Conservation (phyloP, 2,888 invertebrate species). For the Shargacucullia verbasci region DNA sequence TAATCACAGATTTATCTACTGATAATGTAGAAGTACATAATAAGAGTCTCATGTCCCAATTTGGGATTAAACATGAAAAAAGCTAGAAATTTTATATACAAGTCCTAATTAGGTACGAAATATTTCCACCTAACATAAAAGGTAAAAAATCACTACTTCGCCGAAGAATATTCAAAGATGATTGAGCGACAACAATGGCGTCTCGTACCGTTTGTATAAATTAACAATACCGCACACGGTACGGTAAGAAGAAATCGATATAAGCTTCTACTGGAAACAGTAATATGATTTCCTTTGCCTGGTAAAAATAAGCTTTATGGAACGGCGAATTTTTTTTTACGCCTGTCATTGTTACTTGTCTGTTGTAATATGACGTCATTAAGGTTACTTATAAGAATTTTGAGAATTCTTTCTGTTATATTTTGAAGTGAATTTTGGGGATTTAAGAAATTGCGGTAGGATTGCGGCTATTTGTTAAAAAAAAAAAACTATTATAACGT, state of each 20-base stretch:
- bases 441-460: too few species aligned
- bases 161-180: conserved; percentile 43
- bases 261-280: conserved; percentile 60
- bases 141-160: conserved; percentile 23
- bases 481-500: too few species aligned
- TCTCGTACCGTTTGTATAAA: conserved; percentile 55
- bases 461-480: too few species aligned
- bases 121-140: conserved; percentile 10
- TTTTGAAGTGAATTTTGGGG: too few species aligned
- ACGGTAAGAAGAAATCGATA: conserved; percentile 67
- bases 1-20: too few species aligned
- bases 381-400: conserved; percentile 22
- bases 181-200: conserved; percentile 57
- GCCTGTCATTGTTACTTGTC: conserved; percentile 38
- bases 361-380: conserved; percentile 25
- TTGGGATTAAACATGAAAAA: too few species aligned
- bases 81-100: too few species aligned
- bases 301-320: conserved; percentile 54
- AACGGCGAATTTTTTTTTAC: conserved; percentile 34
- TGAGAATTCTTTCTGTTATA: too few species aligned
- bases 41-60: too few species aligned
- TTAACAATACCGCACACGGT: conserved; percentile 58
- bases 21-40: too few species aligned
- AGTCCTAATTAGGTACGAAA: too few species aligned
- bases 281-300: conserved; percentile 58